Evolutionary conservation across 2,888 invertebrate species (phyloP).

Genomic region (Hyposoter dolosus): DNA sequence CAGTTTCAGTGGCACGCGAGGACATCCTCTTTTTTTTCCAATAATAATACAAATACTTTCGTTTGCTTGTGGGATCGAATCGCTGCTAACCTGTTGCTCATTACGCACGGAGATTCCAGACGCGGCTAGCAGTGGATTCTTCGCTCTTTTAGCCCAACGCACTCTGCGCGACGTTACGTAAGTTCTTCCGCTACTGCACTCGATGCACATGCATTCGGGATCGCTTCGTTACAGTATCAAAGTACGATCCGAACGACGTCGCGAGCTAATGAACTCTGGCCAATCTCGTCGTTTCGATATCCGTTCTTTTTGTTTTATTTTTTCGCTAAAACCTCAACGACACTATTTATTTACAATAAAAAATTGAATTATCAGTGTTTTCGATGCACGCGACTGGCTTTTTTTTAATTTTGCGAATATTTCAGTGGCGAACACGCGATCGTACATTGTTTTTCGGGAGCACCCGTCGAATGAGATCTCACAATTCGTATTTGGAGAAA

Average conservation of each 20-base stretch:
- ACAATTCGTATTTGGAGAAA: neutral
- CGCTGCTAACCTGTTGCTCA: neutral
- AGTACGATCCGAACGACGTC: constrained; percentile 17
- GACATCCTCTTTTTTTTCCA: neutral
- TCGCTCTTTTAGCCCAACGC: constrained; percentile 10
- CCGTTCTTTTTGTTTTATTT: neutral
- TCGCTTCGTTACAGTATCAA: constrained; percentile 6
- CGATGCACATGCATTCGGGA: neutral
- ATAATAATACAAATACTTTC: neutral
- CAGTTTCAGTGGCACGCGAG: neutral
- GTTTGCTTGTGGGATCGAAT: neutral
- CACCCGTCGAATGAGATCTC: neutral
- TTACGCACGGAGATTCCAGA: constrained; percentile 3
- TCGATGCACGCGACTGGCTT: neutral
- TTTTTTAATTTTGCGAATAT: neutral
- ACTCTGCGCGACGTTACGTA: constrained; percentile 28
- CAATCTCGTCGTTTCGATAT: constrained; percentile 22
- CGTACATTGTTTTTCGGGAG: neutral
- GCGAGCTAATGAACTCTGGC: constrained; percentile 6
- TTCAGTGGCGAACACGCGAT: neutral
- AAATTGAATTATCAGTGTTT: neutral
- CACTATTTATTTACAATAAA: neutral
- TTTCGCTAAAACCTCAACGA: neutral
- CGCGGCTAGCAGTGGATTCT: constrained; percentile 12
- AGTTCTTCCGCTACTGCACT: constrained; percentile 25